Percentiles rank a stretch among this genome's conserved stretches.
Evolutionary conservation across 92 coral and sea anemone species (phyloP).

Genomic region (Epizoanthus ramosus): DNA sequence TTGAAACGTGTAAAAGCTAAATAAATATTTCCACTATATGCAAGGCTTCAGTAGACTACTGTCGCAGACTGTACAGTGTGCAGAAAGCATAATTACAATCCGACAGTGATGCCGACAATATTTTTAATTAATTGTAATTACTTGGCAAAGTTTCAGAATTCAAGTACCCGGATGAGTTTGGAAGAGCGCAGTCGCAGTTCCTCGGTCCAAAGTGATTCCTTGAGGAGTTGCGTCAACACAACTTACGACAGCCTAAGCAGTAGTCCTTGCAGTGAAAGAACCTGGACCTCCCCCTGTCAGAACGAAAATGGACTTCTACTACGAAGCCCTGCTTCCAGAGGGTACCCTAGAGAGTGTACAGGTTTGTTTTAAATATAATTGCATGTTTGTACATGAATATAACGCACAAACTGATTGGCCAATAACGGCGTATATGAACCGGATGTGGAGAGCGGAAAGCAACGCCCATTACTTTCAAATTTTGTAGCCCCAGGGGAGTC

Average conservation of each 20-base stretch:
- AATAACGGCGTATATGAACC: no score
- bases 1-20: no score
- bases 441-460: no score
- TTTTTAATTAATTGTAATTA: background rate
- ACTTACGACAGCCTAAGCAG: background rate
- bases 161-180: background rate
- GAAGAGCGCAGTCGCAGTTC: background rate
- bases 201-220: background rate
- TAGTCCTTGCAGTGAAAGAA: slow-evolving; percentile 15
- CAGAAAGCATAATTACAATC: no score
- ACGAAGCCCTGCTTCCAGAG: slow-evolving; percentile 78
- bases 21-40: no score
- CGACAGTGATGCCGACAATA: no score
- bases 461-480: no score
- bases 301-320: slow-evolving; percentile 23
- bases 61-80: no score
- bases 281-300: slow-evolving; percentile 22
- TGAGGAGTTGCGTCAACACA: background rate
- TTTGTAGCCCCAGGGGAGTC: no score
- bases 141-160: background rate
- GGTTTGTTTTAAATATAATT: slow-evolving; percentile 33
- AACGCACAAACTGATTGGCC: background rate
- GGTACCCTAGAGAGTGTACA: slow-evolving; percentile 65
- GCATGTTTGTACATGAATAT: background rate
- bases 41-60: no score